Evolutionary conservation across 2,888 invertebrate genomes (phyloP).

Genomic region (Lydus trimaculatus): DNA sequence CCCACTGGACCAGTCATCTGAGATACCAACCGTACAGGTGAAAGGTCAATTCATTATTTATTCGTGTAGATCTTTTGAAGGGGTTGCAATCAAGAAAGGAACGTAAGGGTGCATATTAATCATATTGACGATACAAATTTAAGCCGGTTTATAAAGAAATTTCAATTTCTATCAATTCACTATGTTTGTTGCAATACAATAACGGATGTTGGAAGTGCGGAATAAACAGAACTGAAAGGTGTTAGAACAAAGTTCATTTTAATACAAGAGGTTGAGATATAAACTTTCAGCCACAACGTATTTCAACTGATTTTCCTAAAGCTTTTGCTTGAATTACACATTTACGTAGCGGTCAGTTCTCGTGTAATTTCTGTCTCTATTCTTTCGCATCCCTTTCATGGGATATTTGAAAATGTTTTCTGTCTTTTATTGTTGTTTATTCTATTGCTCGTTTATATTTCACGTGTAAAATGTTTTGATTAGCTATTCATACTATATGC

Average conservation of each 20-base stretch:
- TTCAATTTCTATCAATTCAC: neutral
- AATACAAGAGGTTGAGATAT: slow-evolving; percentile 8
- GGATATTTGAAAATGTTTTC: slow-evolving; percentile 10
- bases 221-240: neutral
- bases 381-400: neutral
- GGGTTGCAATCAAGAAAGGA: slow-evolving; percentile 11
- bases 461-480: slow-evolving; percentile 20
- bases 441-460: slow-evolving; percentile 9
- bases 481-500: slow-evolving; percentile 16
- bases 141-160: neutral
- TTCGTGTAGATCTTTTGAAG: slow-evolving; percentile 23
- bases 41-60: slow-evolving; percentile 38
- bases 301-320: slow-evolving; percentile 24
- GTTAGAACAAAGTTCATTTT: neutral
- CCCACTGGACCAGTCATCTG: slow-evolving; percentile 34
- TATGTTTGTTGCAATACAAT: too few relatives aligned
- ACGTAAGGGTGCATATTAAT: slow-evolving; percentile 29
- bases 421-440: slow-evolving; percentile 10
- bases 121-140: neutral
- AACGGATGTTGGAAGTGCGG: neutral
- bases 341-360: slow-evolving; percentile 22
- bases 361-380: slow-evolving; percentile 10
- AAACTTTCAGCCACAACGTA: slow-evolving; percentile 23
- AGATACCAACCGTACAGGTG: slow-evolving; percentile 26
- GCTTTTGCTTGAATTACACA: slow-evolving; percentile 25